Percentiles rank a stretch among this genome's conserved stretches.
Evolutionary conservation across 1,140 invertebrate genomes (phyloP).

Genomic region (Agraylea sexmaculata): DNA sequence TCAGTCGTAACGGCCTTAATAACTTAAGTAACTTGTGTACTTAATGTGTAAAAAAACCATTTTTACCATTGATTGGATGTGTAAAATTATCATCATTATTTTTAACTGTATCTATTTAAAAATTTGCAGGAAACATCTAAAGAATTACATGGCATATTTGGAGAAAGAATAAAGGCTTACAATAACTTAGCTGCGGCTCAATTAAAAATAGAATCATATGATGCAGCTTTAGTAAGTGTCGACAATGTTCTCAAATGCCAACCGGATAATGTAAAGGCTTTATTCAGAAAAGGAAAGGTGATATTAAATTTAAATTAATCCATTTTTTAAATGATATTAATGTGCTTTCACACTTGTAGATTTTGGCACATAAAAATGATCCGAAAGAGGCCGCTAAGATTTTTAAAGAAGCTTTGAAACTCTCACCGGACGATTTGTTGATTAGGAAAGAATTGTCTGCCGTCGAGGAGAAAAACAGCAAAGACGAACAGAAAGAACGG

Average conservation of each 20-base stretch:
- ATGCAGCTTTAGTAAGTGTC: conserved; percentile 63
- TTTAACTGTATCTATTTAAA: conserved; percentile 10
- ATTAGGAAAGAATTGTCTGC: conserved; percentile 10
- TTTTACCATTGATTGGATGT: no score
- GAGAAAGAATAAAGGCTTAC: conserved; percentile 63
- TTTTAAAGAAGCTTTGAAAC: conserved; percentile 10
- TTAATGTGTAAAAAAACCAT: no score
- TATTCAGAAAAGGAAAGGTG: conserved; percentile 70
- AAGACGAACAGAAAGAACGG: conserved; percentile 14
- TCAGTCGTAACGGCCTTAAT: no score
- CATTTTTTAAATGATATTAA: no score
- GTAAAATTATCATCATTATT: conserved; percentile 5
- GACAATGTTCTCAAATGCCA: conserved; percentile 64
- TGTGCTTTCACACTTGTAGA: conserved; percentile 9
- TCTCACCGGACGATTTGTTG: conserved; percentile 16
- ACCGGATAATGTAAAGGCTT: conserved; percentile 73
- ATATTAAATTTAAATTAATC: no score
- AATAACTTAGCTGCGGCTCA: conserved; percentile 79
- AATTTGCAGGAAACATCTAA: conserved; percentile 36
- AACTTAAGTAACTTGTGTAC: no score
- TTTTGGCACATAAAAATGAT: conserved; percentile 18
- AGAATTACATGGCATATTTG: conserved; percentile 49
- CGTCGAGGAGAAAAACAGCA: conserved; percentile 13
- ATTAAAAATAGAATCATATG: conserved; percentile 64
- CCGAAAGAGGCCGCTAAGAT: conserved; percentile 14